Evolutionary conservation across 2,797 vertebrate genomes (phyloP).

Genomic region (Threskiornis aethiopicus): DNA sequence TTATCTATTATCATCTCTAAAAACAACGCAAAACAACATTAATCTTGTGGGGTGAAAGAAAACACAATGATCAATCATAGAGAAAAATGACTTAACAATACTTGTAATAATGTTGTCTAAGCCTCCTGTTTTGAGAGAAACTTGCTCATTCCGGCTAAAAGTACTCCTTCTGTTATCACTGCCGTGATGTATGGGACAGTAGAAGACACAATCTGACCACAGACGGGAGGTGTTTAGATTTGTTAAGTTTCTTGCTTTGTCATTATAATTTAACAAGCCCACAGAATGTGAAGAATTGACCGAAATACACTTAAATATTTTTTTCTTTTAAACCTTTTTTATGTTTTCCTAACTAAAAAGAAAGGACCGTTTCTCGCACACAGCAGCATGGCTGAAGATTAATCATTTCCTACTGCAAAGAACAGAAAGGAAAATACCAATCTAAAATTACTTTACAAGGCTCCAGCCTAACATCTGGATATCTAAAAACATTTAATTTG

Average conservation of each 20-base stretch:
- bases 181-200: constrained; percentile 17
- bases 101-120: constrained; percentile 58
- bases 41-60: constrained; percentile 70
- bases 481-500: background rate
- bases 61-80: constrained; percentile 70
- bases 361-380: background rate
- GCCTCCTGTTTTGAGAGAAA: constrained; percentile 42
- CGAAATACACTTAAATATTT: background rate
- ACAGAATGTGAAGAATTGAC: constrained; percentile 2
- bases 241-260: constrained; percentile 19
- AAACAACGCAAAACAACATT: constrained; percentile 64
- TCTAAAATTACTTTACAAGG: background rate
- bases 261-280: constrained; percentile 32
- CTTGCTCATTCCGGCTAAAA: constrained; percentile 12
- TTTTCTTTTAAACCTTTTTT: background rate
- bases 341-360: background rate
- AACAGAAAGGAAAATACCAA: background rate
- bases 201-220: constrained; percentile 14
- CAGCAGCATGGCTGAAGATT: background rate
- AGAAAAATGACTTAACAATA: constrained; percentile 68
- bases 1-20: constrained; percentile 57
- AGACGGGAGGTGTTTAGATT: background rate
- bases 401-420: background rate
- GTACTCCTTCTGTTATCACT: constrained; percentile 13
- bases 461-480: background rate